A percentile compares a stretch with the other conserved stretches of the same genome.
These are phyloP conservation scores for Aix galericulata DNA, from an alignment of 2,113 vertebrate species.

Conservation along the genomic window DNA sequence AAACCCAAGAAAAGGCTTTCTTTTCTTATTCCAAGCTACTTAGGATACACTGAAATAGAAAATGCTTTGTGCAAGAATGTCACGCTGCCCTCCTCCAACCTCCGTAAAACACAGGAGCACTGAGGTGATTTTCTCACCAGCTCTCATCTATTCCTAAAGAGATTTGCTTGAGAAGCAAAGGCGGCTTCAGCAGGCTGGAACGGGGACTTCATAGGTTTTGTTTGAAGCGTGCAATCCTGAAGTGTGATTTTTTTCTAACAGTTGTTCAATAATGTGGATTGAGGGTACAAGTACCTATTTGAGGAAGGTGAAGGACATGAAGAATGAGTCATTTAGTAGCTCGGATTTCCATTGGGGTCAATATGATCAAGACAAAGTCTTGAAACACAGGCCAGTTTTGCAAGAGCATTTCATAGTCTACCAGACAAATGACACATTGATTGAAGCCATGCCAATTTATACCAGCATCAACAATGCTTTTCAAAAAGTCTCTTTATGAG, in stretches of 20 bases:
- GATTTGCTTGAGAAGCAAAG: slow-evolving; percentile 18
- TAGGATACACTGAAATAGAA: slow-evolving; percentile 22
- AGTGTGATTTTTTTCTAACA: neutral
- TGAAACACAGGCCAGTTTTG: neutral
- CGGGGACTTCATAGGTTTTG: neutral
- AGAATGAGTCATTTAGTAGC: neutral
- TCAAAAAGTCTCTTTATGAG: neutral
- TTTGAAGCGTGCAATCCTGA: neutral
- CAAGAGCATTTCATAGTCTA: slow-evolving; percentile 1
- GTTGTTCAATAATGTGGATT: neutral
- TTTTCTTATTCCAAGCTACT: slow-evolving; percentile 15
- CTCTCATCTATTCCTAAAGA: slow-evolving; percentile 37
- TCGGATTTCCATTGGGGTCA: neutral
- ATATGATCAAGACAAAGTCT: neutral
- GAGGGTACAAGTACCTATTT: neutral
- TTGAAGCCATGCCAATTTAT: neutral
- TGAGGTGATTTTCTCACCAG: slow-evolving; percentile 28
- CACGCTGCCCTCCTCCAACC: slow-evolving; percentile 8
- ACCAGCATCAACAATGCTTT: neutral
- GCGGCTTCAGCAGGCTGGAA: neutral
- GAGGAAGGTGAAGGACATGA: neutral
- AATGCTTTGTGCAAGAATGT: slow-evolving; percentile 23
- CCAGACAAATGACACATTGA: slow-evolving; percentile 4
- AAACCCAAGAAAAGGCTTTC: slow-evolving; percentile 10
- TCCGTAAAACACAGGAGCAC: neutral